Percentiles rank a stretch among this genome's conserved stretches.
Conservation (phyloP, 1,140 invertebrate species). For the Rhagoletis pomonella region DNA sequence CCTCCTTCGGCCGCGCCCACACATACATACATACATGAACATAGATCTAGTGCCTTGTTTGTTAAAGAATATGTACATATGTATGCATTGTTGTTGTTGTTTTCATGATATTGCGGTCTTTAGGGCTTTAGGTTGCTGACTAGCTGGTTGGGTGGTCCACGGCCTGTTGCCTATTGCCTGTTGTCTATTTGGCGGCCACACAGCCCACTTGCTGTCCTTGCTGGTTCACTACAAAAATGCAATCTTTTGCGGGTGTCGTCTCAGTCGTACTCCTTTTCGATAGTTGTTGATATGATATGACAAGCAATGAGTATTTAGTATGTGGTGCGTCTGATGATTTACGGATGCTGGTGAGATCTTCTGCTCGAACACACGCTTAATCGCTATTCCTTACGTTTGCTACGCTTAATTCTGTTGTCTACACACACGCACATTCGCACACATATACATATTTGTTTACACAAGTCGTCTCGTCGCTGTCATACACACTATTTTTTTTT, state of each 20-base stretch:
- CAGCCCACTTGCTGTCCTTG: slow-evolving; percentile 40
- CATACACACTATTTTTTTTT: not conserved
- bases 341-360: slow-evolving; percentile 42
- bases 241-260: slow-evolving; percentile 72
- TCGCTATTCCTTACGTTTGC: slow-evolving; percentile 3
- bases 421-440: slow-evolving; percentile 6
- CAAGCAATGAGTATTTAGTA: slow-evolving; percentile 50
- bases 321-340: slow-evolving; percentile 41
- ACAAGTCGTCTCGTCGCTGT: slow-evolving; percentile 45
- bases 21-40: not conserved
- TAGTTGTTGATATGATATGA: slow-evolving; percentile 44
- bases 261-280: slow-evolving; percentile 59
- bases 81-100: no score
- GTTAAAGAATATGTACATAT: no score
- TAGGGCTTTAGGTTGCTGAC: not conserved
- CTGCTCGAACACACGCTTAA: not conserved
- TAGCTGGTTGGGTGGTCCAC: not conserved
- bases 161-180: not conserved
- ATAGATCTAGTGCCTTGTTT: not conserved
- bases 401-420: slow-evolving; percentile 12
- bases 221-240: slow-evolving; percentile 68
- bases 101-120: no score
- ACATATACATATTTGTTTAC: slow-evolving; percentile 26
- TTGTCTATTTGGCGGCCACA: not conserved
- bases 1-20: not conserved